Evolutionary conservation across 1,140 invertebrate species (phyloP).

Genomic region (Scaptomyza hsui): DNA sequence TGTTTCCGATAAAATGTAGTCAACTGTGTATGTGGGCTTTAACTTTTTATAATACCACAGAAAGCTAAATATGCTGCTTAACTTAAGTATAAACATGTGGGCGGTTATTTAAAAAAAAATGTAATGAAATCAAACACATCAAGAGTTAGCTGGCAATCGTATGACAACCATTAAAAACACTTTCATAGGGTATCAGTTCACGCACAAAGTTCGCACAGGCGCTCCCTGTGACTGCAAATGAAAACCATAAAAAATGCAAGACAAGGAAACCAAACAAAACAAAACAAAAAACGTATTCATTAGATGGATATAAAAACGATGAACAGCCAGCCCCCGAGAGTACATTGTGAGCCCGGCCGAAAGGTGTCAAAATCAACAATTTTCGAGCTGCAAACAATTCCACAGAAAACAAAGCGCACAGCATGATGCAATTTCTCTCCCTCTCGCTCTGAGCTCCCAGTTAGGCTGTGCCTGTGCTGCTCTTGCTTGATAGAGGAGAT

Average conservation of each 20-base stretch:
- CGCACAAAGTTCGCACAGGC: constrained; percentile 44
- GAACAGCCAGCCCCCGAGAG: constrained; percentile 36
- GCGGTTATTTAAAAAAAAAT: neutral
- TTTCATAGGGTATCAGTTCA: constrained; percentile 25
- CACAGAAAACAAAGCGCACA: constrained; percentile 68
- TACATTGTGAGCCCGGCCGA: constrained; percentile 47
- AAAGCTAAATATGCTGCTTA: too few species aligned
- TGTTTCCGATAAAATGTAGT: too few species aligned
- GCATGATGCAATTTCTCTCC: constrained; percentile 75
- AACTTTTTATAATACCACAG: too few species aligned
- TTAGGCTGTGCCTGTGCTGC: neutral
- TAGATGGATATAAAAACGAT: constrained; percentile 71
- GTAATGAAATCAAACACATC: too few species aligned
- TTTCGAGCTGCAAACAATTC: constrained; percentile 76
- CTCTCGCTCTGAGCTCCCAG: constrained; percentile 12
- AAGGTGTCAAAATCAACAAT: constrained; percentile 82
- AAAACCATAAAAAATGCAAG: constrained; percentile 78
- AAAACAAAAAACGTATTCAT: constrained; percentile 61
- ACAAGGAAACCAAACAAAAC: constrained; percentile 34
- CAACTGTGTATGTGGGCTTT: too few species aligned
- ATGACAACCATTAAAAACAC: neutral
- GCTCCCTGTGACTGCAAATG: constrained; percentile 43
- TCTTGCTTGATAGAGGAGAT: neutral
- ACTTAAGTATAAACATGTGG: too few species aligned
- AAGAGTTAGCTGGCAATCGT: too few species aligned